phyloP scores from a whole-genome alignment of 2,113 vertebrate species.

The Lamprotornis superbus region DNA sequence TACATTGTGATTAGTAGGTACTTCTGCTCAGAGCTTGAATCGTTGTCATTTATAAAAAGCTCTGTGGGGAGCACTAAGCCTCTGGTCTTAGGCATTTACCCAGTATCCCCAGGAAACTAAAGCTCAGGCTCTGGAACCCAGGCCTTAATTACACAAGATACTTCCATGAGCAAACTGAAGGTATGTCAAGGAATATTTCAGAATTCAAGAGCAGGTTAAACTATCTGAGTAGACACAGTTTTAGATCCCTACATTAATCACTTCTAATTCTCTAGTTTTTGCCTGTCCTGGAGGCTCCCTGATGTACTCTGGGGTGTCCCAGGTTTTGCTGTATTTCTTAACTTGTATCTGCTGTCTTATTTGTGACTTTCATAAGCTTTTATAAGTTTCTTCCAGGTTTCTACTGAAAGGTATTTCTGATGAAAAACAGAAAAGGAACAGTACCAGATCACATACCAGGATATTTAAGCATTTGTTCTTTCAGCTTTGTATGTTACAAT shows the following conservation, averaged over 20 bases:
- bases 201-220: background rate
- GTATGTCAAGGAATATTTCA: constrained; percentile 39
- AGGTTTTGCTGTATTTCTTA: background rate
- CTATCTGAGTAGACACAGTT: background rate
- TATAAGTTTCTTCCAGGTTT: background rate
- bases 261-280: background rate
- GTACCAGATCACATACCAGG: background rate
- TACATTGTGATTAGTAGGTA: background rate
- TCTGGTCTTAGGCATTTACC: background rate
- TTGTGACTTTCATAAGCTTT: background rate
- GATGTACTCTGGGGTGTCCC: background rate
- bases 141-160: constrained; percentile 17
- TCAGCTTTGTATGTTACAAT: background rate
- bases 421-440: background rate
- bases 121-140: background rate
- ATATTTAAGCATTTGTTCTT: background rate
- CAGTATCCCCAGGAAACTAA: background rate
- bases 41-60: background rate
- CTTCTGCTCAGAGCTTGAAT: background rate
- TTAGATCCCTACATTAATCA: background rate
- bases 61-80: background rate
- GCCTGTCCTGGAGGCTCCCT: background rate
- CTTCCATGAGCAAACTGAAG: background rate
- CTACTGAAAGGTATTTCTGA: background rate
- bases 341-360: background rate